phyloP scores from a whole-genome alignment of 2,888 invertebrate species.

The Drosophila suboccidentalis region DNA sequence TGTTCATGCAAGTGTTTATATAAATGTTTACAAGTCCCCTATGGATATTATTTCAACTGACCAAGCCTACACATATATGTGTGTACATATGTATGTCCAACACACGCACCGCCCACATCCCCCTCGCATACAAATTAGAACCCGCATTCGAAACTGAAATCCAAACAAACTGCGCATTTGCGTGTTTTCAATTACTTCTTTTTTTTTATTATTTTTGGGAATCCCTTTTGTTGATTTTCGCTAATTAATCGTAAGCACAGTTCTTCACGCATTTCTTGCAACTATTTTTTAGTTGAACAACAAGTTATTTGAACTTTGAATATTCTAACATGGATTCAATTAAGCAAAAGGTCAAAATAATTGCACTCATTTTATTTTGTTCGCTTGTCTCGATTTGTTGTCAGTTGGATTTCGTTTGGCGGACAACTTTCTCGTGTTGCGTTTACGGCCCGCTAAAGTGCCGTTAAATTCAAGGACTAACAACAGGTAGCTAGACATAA shows the following conservation, averaged over 20 bases:
- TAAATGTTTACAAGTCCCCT: background rate
- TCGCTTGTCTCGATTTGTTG: background rate
- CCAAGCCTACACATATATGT: conserved; percentile 24
- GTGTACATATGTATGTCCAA: background rate
- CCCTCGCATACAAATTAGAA: conserved; percentile 12
- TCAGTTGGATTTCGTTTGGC: background rate
- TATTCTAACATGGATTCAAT: conserved; percentile 59
- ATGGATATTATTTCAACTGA: background rate
- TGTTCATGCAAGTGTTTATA: background rate
- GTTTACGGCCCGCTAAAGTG: conserved; percentile 8
- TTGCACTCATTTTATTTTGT: conserved; percentile 55
- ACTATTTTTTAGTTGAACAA: conserved; percentile 40
- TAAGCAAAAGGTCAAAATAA: conserved; percentile 73
- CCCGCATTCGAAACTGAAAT: conserved; percentile 21
- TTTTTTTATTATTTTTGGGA: background rate
- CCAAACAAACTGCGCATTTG: conserved; percentile 57
- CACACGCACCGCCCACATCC: conserved; percentile 36
- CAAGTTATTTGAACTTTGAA: conserved; percentile 36
- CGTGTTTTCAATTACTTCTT: conserved; percentile 8
- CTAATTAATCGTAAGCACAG: conserved; percentile 6
- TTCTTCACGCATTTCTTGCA: conserved; percentile 15
- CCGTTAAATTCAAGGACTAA: conserved; percentile 46
- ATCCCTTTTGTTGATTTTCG: conserved; percentile 1
- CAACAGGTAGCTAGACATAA: conserved; percentile 7
- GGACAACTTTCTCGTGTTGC: conserved; percentile 7